Base-by-base conservation (phyloP, 2,888 invertebrate genomes). In the Eudemis profundana region DNA sequence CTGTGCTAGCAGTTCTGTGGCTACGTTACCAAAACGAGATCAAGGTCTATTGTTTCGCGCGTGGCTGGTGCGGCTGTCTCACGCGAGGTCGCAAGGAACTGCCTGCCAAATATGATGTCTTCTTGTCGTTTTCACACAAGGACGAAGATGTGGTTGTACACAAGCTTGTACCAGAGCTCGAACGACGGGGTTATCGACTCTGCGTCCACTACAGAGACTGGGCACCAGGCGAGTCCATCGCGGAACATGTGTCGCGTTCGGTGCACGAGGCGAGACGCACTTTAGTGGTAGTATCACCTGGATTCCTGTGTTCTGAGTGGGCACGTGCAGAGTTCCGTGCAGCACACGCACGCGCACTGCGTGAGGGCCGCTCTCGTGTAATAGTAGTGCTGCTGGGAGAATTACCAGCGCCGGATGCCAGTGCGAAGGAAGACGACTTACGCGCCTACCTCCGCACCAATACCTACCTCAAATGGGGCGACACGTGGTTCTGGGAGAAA, bases 401-500 rank as follows among this genome's bases (percentile, higher is more conserved):
- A 60, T 92, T 96, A 38, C 93, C 95, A 0, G 88, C 94, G 1
- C 27, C 62, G 7, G 88, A 91, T 36, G 93, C 94, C 8, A 40
- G 44, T 29, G 27, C 87, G 92, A 67, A 86, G 96, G 96, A 96
- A 75, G 72, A 69, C 3, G 89, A 96, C 50, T 93, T 94, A 77
- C 93, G 94, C 0, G 70, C 74, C 49, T 96, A 96, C 79, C 85
- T 97, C 4, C 93, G 93, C 67, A 95, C 94, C 83, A 96, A 96
- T 80, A 97, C 97, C 0, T 97, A 97, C 78, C 93, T 97, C 29
- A 95, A 95, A 75, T 96, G 96, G 96, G 96, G 95, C 10, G 96
- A 97, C 78, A 95, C 95, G 7, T 95, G 95, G 94, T 97, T 97
- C 86, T 97, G 96, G 97, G 93, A 95, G 61, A 96, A 95, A 80